phyloP scores from a whole-genome alignment of 2,113 vertebrate genomes.

The Peromyscus maniculatus region DNA sequence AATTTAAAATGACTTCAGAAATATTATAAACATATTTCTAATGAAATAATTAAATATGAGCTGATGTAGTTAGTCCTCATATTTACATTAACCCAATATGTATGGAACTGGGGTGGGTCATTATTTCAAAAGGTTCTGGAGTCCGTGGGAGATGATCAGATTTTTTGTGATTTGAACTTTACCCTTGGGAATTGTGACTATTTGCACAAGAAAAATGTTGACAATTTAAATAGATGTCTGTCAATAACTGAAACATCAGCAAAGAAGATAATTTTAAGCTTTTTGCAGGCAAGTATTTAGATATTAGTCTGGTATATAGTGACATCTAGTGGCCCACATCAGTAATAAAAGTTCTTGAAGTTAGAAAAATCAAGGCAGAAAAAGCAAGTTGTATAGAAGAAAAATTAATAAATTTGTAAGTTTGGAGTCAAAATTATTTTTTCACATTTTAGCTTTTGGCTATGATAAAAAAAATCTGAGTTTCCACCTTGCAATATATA shows the following conservation, averaged over 20 bases:
- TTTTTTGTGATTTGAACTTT: conserved; percentile 72
- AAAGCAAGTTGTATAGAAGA: neutral
- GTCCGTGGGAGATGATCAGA: conserved; percentile 62
- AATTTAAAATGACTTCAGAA: conserved; percentile 51
- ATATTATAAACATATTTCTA: neutral
- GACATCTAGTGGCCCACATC: conserved; percentile 86
- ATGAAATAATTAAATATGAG: conserved; percentile 32
- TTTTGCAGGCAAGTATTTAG: neutral
- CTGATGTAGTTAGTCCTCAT: neutral
- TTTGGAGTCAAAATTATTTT: conserved; percentile 52
- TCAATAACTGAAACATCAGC: conserved; percentile 73
- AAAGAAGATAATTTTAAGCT: conserved; percentile 41
- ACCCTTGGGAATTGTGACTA: conserved; percentile 74
- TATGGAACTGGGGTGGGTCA: neutral
- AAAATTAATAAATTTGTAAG: conserved; percentile 35
- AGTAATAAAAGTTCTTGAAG: conserved; percentile 33
- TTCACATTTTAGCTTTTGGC: conserved; percentile 21
- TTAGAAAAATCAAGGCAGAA: neutral
- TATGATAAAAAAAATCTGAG: conserved; percentile 4
- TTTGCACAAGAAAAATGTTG: conserved; percentile 70
- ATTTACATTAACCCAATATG: neutral
- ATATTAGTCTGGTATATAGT: conserved; percentile 81
- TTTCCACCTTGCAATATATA: conserved; percentile 16
- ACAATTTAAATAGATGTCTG: conserved; percentile 69
- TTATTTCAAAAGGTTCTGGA: conserved; percentile 55